phyloP scores from a whole-genome alignment of 2,797 vertebrate genomes.

The Mormyrus hasselquistii region DNA sequence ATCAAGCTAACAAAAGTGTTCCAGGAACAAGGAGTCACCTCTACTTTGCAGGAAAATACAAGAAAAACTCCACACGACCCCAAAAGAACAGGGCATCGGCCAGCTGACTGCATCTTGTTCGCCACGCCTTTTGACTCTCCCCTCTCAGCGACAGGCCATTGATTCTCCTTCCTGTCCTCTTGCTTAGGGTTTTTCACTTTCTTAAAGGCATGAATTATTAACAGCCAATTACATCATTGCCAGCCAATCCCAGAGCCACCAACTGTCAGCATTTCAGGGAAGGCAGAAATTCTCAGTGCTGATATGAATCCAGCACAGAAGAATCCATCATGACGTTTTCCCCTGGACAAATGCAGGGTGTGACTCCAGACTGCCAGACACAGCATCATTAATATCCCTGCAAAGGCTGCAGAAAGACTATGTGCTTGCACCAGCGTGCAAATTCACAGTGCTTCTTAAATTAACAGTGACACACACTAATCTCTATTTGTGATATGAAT shows the following conservation, averaged over 20 bases:
- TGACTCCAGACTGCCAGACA: background rate
- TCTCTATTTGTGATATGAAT: background rate
- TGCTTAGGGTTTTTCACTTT: conserved; percentile 52
- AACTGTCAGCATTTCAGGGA: conserved; percentile 30
- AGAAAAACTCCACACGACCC: background rate
- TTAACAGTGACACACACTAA: background rate
- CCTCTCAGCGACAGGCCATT: conserved; percentile 26
- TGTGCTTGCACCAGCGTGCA: background rate
- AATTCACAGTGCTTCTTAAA: background rate
- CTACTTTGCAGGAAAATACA: background rate
- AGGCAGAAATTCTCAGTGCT: background rate
- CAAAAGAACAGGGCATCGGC: background rate
- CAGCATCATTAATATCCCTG: background rate
- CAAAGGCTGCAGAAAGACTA: background rate
- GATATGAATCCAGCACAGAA: conserved; percentile 20
- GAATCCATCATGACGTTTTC: background rate
- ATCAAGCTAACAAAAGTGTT: background rate
- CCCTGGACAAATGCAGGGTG: conserved; percentile 14
- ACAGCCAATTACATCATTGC: conserved; percentile 58
- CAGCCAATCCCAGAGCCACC: conserved; percentile 33
- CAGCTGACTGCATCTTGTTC: conserved; percentile 24
- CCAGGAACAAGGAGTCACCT: background rate
- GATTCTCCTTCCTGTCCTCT: conserved; percentile 32
- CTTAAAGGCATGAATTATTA: conserved; percentile 60
- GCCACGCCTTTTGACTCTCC: background rate